Evolutionary conservation across 2,113 vertebrate species (phyloP).

Genomic region (Pleuronectes platessa): DNA sequence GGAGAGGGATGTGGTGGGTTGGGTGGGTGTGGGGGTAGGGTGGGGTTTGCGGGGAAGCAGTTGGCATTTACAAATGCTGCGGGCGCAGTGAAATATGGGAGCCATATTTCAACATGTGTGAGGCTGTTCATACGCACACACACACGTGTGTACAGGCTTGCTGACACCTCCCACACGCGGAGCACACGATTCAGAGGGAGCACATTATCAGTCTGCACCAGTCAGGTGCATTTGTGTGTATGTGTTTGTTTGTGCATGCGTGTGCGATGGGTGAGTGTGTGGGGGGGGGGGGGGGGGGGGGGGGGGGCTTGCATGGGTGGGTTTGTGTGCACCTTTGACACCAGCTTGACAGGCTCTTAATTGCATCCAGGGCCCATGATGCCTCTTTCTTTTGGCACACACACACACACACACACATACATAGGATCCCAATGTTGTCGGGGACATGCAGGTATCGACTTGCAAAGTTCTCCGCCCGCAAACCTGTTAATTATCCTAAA

Average conservation of each 20-base stretch:
- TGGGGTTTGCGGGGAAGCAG: conserved; percentile 37
- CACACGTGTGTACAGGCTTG: not conserved
- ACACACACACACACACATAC: conserved; percentile 15
- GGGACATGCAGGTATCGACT: conserved; percentile 28
- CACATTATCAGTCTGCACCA: conserved; percentile 43
- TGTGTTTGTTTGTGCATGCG: conserved; percentile 38
- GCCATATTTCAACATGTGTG: conserved; percentile 70
- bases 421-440: not conserved
- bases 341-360: conserved; percentile 74
- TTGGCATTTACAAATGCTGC: conserved; percentile 78
- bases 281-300: not conserved
- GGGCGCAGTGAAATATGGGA: conserved; percentile 71
- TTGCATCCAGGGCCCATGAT: conserved; percentile 66
- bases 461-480: not conserved
- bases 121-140: conserved; percentile 5
- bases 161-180: conserved; percentile 24
- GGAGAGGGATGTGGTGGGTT: conserved; percentile 41
- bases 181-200: conserved; percentile 16
- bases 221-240: conserved; percentile 46
- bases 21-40: conserved; percentile 27
- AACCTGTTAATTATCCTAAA: conserved; percentile 52
- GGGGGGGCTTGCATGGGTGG: conserved; percentile 28
- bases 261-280: not conserved
- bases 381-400: conserved; percentile 40
- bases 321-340: conserved; percentile 67